Evolutionary conservation across 1,140 invertebrate species (phyloP).

Genomic region (Drosophila orosa): DNA sequence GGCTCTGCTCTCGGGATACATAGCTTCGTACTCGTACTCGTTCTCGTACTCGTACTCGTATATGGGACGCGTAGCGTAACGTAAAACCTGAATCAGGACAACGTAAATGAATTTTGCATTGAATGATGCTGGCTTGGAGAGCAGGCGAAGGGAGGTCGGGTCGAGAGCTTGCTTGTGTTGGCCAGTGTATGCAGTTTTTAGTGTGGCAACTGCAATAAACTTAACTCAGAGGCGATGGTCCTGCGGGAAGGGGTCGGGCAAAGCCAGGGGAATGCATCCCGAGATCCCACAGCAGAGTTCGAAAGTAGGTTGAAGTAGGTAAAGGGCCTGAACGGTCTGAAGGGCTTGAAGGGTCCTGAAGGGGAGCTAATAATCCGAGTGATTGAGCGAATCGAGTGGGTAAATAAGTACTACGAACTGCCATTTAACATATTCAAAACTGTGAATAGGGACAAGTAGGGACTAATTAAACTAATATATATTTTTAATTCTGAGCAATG

Average conservation of each 20-base stretch:
- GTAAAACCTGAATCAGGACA: slow-evolving; percentile 78
- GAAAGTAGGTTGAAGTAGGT: slow-evolving; percentile 19
- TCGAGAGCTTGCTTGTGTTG: not conserved
- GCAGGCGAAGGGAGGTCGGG: not conserved
- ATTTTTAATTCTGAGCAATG: no score
- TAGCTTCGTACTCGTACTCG: slow-evolving; percentile 25
- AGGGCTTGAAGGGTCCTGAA: not conserved
- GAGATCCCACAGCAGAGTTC: slow-evolving; percentile 1
- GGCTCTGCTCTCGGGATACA: slow-evolving; percentile 2
- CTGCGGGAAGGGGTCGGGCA: no score
- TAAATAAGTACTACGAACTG: not conserved
- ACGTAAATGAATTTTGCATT: slow-evolving; percentile 82
- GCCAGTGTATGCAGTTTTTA: slow-evolving; percentile 2
- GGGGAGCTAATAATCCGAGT: slow-evolving; percentile 1
- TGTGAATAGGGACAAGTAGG: not conserved
- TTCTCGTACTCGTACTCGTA: slow-evolving; percentile 40
- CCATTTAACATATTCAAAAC: not conserved
- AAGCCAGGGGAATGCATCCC: slow-evolving; percentile 1
- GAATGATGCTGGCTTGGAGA: slow-evolving; percentile 62
- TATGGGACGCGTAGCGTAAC: slow-evolving; percentile 76
- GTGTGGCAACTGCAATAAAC: slow-evolving; percentile 19
- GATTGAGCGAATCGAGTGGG: slow-evolving; percentile 16
- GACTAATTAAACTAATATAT: not conserved
- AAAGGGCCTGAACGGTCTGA: not conserved
- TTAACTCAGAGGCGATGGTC: slow-evolving; percentile 1